Evolutionary conservation across 2,888 invertebrate genomes (phyloP), one percentile per base, ranked within the genome.

Genomic region (Melanchra persicariae): DNA sequence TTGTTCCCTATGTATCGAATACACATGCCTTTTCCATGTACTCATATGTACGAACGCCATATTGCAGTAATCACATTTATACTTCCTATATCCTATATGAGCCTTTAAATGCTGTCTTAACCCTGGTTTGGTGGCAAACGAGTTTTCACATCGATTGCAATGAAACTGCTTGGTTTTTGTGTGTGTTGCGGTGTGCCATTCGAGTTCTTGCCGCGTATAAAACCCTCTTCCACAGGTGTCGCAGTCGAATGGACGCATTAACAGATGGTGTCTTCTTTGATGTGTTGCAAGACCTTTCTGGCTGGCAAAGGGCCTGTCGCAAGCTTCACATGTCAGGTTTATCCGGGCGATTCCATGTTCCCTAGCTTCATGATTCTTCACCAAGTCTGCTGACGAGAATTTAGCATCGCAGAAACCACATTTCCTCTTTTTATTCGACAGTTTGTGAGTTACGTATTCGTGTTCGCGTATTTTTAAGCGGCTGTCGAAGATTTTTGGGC

Each of bases 211-310:
- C 1, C 47, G 59, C 0, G 82, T 71, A 17, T 65, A 82, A 24
- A 92, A 93, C 0, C 89, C 87, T 78, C 91, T 93, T 1, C 91
- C 92, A 60, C 96, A 96, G 1, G 90, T 82, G 0, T 86, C 78
- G 60, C 96, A 96, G 19, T 90, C 52, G 30, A 79, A 75, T 80
- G 64, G 92, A 90, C 51, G 89, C 22, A 86, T 79, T 83, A 87
- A 88, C 2, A 66, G 24, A 45, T 93, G 94, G 8, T 91, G 82
- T 2, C 84, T 80, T 58, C 87, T 89, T 22, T 82, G 84, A 40
- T 92, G 92, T 6, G 81, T 58, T 30, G 81, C 69, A 64, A 89
- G 81, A 5, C 82, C 78, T 47, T 85, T 87, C 12, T 85, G 79
- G 7, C 81, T 87, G 0, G 81, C 75, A 26, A 89, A 92, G 49